Evolutionary conservation across 2,797 vertebrate genomes (phyloP).

Genomic region (Lithobates pipiens): DNA sequence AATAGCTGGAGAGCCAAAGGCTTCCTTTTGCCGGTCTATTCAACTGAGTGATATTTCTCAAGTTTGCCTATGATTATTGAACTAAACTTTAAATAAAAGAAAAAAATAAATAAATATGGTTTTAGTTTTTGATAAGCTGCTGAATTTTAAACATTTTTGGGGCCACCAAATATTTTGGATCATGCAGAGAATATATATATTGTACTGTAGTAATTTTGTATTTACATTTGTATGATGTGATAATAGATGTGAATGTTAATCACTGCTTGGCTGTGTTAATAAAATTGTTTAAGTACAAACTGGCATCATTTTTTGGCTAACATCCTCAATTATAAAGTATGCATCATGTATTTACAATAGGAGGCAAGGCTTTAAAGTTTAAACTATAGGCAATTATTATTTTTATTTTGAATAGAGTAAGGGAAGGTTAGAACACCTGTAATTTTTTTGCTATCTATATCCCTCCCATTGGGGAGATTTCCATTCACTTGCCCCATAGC

Average conservation of each 20-base stretch:
- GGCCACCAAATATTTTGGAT: conserved; percentile 99
- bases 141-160: conserved; percentile 94
- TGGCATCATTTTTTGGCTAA: background rate
- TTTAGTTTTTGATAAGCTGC: conserved; percentile 95
- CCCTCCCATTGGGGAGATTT: too few relatives aligned
- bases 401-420: too few relatives aligned
- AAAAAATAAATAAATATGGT: conserved; percentile 82
- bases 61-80: conserved; percentile 88
- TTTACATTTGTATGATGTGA: conserved; percentile 98
- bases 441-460: too few relatives aligned
- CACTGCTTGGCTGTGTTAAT: conserved; percentile 99
- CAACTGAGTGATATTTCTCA: conserved; percentile 83
- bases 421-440: too few relatives aligned
- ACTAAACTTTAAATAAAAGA: conserved; percentile 84
- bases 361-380: too few relatives aligned
- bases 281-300: conserved; percentile 95
- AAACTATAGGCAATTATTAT: too few relatives aligned
- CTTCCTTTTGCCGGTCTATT: conserved; percentile 62
- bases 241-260: conserved; percentile 95
- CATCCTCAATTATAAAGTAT: background rate
- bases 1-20: conserved; percentile 29
- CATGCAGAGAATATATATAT: conserved; percentile 99
- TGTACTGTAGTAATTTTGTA: conserved; percentile 99
- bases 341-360: too few relatives aligned
- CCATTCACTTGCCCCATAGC: too few relatives aligned